Evolutionary conservation across 2,888 invertebrate genomes (phyloP).

Genomic region (Actias luna): DNA sequence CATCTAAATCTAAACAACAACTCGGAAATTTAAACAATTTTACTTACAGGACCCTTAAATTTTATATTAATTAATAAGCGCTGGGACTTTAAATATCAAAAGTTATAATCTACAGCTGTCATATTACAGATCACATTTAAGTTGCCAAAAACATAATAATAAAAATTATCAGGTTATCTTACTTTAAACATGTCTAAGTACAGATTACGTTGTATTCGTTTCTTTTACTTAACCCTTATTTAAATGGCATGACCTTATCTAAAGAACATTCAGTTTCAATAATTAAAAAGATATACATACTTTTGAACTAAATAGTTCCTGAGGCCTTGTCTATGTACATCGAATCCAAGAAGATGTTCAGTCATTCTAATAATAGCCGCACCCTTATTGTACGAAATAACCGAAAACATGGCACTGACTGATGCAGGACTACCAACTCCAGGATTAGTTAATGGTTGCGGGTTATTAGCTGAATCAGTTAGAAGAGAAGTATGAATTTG

Average conservation of each 20-base stretch:
- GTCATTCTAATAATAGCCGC: conserved; percentile 86
- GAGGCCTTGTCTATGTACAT: conserved; percentile 78
- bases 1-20: no score
- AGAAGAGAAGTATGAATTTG: conserved; percentile 85
- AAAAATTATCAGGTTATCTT: neutral
- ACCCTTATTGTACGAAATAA: conserved; percentile 86
- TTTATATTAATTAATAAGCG: no score
- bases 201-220: neutral
- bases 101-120: no score
- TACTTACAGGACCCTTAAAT: no score
- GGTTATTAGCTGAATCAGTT: conserved; percentile 79
- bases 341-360: conserved; percentile 81
- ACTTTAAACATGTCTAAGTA: neutral
- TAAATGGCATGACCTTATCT: neutral
- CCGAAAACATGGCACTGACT: conserved; percentile 84
- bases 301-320: conserved; percentile 73
- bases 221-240: neutral
- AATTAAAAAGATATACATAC: conserved; percentile 56
- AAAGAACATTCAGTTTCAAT: conserved; percentile 13
- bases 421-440: conserved; percentile 80
- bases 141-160: no score
- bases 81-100: no score
- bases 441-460: conserved; percentile 82
- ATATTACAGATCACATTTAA: no score
- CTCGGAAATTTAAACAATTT: no score